These are phyloP conservation scores for Lycaon pictus DNA, from an alignment of 2,113 vertebrate species.

Conservation along the genomic window DNA sequence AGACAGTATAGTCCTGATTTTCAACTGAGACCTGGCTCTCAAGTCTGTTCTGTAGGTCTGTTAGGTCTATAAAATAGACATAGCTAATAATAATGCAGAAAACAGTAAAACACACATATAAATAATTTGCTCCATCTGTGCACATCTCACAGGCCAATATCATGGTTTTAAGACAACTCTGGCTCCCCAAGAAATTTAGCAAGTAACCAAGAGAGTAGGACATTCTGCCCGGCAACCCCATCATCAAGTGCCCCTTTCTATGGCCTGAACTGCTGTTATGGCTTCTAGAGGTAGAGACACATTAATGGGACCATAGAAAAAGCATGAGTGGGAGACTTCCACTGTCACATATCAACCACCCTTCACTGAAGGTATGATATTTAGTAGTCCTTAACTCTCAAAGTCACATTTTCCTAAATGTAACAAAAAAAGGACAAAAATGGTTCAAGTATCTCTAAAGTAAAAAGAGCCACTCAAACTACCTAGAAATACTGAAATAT, in stretches of 20 bases:
- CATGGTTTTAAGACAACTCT: neutral
- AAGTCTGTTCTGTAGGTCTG: neutral
- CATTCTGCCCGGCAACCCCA: neutral
- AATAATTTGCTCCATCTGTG: neutral
- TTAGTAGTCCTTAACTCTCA: neutral
- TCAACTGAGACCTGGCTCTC: neutral
- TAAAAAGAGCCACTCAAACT: neutral
- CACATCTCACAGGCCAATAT: neutral
- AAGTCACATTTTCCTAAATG: slow-evolving; percentile 17
- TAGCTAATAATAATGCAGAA: neutral
- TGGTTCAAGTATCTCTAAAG: neutral
- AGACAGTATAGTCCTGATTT: neutral
- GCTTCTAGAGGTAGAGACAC: neutral
- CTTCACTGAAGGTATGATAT: neutral
- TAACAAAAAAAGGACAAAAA: neutral
- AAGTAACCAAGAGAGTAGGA: neutral
- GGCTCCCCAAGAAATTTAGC: neutral
- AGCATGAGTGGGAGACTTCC: neutral
- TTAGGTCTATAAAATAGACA: neutral
- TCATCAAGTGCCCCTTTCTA: neutral
- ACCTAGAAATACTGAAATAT: neutral
- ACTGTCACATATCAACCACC: neutral
- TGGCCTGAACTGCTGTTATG: neutral
- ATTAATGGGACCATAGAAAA: neutral
- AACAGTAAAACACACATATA: neutral